Evolutionary conservation across 2,113 vertebrate genomes (phyloP).

Genomic region (Daphoenositta chrysoptera): DNA sequence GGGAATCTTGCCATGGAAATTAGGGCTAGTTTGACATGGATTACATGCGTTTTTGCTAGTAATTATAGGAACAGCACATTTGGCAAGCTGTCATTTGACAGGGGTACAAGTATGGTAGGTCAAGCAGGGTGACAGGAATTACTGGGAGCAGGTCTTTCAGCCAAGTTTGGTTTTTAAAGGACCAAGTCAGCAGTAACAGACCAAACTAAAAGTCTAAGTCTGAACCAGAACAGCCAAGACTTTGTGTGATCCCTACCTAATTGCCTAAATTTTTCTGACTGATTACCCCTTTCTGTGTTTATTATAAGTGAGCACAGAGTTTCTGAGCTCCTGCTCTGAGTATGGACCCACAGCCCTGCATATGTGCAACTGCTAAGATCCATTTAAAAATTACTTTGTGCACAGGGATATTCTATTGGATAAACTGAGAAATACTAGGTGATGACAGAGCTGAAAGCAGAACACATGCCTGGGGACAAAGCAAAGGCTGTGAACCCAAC

Average conservation of each 20-base stretch:
- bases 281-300: not conserved
- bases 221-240: not conserved
- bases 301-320: not conserved
- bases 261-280: not conserved
- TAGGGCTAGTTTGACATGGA: not conserved
- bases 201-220: not conserved
- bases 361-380: not conserved
- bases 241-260: not conserved
- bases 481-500: not conserved
- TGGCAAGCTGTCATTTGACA: not conserved
- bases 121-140: constrained; percentile 1
- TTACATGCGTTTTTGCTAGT: not conserved
- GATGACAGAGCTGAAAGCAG: not conserved
- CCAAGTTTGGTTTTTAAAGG: not conserved
- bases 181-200: not conserved
- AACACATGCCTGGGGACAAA: not conserved
- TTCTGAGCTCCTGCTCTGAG: not conserved
- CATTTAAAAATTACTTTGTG: not conserved
- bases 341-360: not conserved
- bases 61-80: not conserved
- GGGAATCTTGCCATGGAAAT: not conserved
- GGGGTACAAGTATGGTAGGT: not conserved
- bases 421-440: not conserved
- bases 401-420: not conserved
- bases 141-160: not conserved